Evolutionary conservation across 1,140 invertebrate genomes (phyloP), one percentile per base, ranked within the genome.

Genomic region (Panagrolaimus sp.): DNA sequence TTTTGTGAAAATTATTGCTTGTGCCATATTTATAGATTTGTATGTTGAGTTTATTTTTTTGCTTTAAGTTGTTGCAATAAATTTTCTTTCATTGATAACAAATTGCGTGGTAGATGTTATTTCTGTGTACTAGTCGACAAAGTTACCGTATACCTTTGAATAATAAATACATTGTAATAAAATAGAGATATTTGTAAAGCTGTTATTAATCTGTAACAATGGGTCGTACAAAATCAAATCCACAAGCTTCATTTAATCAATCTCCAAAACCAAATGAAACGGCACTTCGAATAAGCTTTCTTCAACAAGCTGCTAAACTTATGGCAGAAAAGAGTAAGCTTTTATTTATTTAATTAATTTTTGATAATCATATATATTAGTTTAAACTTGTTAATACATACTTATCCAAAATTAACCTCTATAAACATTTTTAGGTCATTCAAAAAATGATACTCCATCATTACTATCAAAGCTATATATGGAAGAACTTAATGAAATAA

Each of bases 321-420:
- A 20, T 57, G 20, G 51, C 51, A 25, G 20, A 57, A 57, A 57
- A 57, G 20, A 57, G 51, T 57, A n/a, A 38, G 31, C 7, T 38
- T 38, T 11, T 20, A 11, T 38, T 7, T 38, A 38, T 7, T 11
- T 57, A n/a, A 9, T 57, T 57, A 25, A 11, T 20, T 11, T n/a
- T 20, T 4, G 13, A 25, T n/a, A n/a, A n/a, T n/a, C n/a, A n/a
- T n/a, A 11, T 57, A 57, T 57, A 57, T 57, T 38, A 38, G 7
- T 7, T 38, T 2, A 4, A 38, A 38, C 16, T 0, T 2, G 31
- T 38, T 57, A n/a, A n/a, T n/a, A n/a, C n/a, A n/a, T n/a, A n/a
- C n/a, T n/a, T n/a, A n/a, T n/a, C n/a, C n/a, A n/a, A n/a, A n/a
- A n/a, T n/a, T n/a, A n/a, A n/a, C n/a, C n/a, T n/a, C n/a, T n/a